Evolutionary conservation across 2,888 invertebrate genomes (phyloP).

Genomic region (Icerya purchasi): DNA sequence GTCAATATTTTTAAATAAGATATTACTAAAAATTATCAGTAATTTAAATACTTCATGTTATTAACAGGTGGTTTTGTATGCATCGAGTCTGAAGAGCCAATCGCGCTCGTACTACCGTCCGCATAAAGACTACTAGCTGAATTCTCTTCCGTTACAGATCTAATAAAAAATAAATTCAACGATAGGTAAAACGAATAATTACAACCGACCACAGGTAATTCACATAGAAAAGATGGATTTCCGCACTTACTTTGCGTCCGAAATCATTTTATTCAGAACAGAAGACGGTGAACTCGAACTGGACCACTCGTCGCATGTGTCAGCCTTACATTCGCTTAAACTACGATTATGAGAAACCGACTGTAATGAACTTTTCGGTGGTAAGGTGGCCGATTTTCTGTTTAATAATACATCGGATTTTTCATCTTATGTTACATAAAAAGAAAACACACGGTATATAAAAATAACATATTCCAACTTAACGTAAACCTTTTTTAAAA

Average conservation of each 20-base stretch:
- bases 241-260: constrained; percentile 1
- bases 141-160: too few relatives aligned
- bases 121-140: too few relatives aligned
- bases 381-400: constrained; percentile 21
- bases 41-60: too few relatives aligned
- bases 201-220: not conserved
- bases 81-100: constrained; percentile 59
- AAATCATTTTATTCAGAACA: constrained; percentile 7
- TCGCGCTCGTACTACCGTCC: constrained; percentile 64
- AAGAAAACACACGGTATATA: not conserved
- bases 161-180: not conserved
- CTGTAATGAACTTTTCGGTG: constrained; percentile 14
- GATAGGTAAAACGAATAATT: not conserved
- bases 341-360: constrained; percentile 19
- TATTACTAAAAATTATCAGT: constrained; percentile 8
- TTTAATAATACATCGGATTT: constrained; percentile 1
- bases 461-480: too few relatives aligned
- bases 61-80: constrained; percentile 31
- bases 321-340: constrained; percentile 22
- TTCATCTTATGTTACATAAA: not conserved
- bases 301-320: constrained; percentile 12
- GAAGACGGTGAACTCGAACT: constrained; percentile 8
- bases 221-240: not conserved
- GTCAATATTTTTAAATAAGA: too few relatives aligned
- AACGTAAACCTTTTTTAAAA: too few relatives aligned